Conservation (phyloP, 2,888 invertebrate genomes). For the Lasioglossum lativentre region DNA sequence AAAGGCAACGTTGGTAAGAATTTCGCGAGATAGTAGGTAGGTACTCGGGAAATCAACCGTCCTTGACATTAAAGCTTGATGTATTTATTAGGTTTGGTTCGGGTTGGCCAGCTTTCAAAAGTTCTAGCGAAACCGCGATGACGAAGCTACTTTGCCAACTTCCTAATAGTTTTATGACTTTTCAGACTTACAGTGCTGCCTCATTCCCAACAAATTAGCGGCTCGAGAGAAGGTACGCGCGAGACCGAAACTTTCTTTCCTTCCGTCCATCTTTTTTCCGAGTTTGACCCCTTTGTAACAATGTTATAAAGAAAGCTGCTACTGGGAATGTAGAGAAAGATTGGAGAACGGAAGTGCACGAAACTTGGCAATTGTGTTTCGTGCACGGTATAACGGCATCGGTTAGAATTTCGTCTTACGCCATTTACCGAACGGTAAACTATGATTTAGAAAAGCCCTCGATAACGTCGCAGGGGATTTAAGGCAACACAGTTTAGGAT, state of each 20-base stretch:
- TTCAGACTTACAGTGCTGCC: slow-evolving; percentile 53
- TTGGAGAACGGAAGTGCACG: background rate
- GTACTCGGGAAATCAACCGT: background rate
- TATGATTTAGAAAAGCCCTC: background rate
- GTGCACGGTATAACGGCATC: background rate
- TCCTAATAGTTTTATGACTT: slow-evolving; percentile 71
- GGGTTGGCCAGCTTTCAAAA: slow-evolving; percentile 46
- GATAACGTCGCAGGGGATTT: background rate
- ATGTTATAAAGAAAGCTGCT: slow-evolving; percentile 29
- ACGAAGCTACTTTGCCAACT: slow-evolving; percentile 58
- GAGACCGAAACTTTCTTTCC: slow-evolving; percentile 45
- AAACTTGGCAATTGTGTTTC: slow-evolving; percentile 7
- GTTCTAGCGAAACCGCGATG: slow-evolving; percentile 43
- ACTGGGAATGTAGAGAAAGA: background rate
- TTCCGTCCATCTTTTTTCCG: slow-evolving; percentile 9
- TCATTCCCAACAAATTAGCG: slow-evolving; percentile 61
- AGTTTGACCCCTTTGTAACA: slow-evolving; percentile 21
- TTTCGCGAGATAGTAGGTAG: background rate
- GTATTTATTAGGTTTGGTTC: slow-evolving; percentile 64
- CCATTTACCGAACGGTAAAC: background rate
- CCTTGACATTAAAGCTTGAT: slow-evolving; percentile 57
- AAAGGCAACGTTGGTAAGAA: background rate
- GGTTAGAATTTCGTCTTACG: background rate
- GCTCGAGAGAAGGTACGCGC: slow-evolving; percentile 33
- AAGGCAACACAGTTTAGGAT: background rate